Conservation (phyloP, 1,140 invertebrate species). For the Drosophila parabipectinata region DNA sequence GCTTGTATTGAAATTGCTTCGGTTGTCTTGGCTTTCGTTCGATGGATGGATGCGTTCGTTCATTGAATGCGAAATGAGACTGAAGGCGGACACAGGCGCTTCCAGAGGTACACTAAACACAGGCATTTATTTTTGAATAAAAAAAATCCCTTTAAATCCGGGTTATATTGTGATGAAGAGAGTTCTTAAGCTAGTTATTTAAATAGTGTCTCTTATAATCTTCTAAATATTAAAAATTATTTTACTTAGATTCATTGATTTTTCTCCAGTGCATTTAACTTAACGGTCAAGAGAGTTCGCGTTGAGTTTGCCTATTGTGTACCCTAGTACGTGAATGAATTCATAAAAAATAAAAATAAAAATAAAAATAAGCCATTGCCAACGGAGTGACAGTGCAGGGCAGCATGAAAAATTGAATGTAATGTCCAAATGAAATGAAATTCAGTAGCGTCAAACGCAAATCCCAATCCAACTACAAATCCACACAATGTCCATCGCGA, state of each 20-base stretch:
- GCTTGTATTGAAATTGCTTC: slow-evolving; percentile 79
- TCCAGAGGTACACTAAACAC: slow-evolving; percentile 37
- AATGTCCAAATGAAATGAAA: slow-evolving; percentile 79
- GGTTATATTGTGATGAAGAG: background rate
- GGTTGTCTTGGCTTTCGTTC: slow-evolving; percentile 74
- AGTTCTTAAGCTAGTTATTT: too few relatives aligned
- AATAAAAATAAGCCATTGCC: slow-evolving; percentile 23
- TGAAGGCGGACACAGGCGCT: slow-evolving; percentile 37
- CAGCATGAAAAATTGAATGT: slow-evolving; percentile 74
- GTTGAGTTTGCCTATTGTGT: slow-evolving; percentile 44
- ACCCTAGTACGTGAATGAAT: slow-evolving; percentile 71
- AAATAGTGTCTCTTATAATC: too few relatives aligned
- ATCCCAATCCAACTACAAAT: slow-evolving; percentile 56
- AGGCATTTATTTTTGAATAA: background rate
- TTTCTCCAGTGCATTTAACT: slow-evolving; percentile 27
- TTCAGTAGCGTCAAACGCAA: slow-evolving; percentile 55
- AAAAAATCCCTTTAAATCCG: background rate
- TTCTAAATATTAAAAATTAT: too few relatives aligned
- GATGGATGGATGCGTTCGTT: slow-evolving; percentile 75
- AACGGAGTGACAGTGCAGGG: slow-evolving; percentile 15
- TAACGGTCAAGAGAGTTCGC: slow-evolving; percentile 73
- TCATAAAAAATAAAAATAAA: slow-evolving; percentile 55
- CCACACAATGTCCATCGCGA: slow-evolving; percentile 38
- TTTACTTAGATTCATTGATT: background rate
- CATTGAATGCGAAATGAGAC: slow-evolving; percentile 78